A percentile compares a stretch with the other conserved stretches of the same genome.
phyloP scores from a whole-genome alignment of 2,888 invertebrate genomes.

The Drosophila acutilabella region DNA sequence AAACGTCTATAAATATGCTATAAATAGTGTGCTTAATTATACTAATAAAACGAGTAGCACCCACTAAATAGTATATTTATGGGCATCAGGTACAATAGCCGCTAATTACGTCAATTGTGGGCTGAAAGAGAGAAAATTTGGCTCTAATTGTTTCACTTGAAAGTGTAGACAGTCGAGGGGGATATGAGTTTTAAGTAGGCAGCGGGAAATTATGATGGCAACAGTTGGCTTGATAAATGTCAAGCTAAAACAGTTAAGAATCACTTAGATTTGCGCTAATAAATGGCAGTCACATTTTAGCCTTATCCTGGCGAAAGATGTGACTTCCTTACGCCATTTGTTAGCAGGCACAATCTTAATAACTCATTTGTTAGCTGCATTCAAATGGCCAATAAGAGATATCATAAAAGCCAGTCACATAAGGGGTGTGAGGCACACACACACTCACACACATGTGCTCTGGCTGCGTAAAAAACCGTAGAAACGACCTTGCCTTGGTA shows the following conservation, averaged over 20 bases:
- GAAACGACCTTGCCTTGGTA: conserved; percentile 59
- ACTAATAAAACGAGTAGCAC: conserved; percentile 5
- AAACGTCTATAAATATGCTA: conserved; percentile 45
- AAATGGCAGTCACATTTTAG: conserved; percentile 50
- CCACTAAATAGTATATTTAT: background rate
- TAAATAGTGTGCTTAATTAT: conserved; percentile 43
- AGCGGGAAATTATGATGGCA: conserved; percentile 22
- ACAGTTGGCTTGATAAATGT: conserved; percentile 54
- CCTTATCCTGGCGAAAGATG: conserved; percentile 21
- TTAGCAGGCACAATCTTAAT: conserved; percentile 65
- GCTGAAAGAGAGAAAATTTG: conserved; percentile 7
- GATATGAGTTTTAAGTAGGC: conserved; percentile 18
- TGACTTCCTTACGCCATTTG: conserved; percentile 19
- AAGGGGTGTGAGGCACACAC: background rate
- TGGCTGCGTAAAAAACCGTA: conserved; percentile 61
- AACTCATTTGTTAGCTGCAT: conserved; percentile 74
- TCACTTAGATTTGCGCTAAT: conserved; percentile 32
- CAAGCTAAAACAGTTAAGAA: conserved; percentile 16
- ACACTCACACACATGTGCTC: conserved; percentile 48
- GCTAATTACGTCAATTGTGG: conserved; percentile 54
- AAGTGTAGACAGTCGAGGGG: background rate
- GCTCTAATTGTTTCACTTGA: conserved; percentile 41
- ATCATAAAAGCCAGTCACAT: conserved; percentile 49
- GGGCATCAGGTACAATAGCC: conserved; percentile 48
- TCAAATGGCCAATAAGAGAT: conserved; percentile 76